Evolutionary conservation across 2,888 invertebrate species (phyloP).

Genomic region (Synanthedon formicaeformis): DNA sequence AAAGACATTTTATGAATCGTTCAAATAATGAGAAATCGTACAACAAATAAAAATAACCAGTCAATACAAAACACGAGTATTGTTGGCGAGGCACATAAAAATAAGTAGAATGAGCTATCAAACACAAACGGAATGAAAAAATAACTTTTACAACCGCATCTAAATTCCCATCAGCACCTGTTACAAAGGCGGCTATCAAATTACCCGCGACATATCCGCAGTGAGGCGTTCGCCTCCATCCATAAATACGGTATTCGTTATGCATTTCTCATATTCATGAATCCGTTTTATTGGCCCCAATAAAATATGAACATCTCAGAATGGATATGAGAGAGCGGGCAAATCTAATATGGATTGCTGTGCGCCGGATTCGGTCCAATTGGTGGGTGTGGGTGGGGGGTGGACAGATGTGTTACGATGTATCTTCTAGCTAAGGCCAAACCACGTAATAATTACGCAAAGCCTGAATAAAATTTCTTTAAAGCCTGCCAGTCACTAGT

Average conservation of each 20-base stretch:
- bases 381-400: constrained; percentile 32
- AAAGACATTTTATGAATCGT: no score
- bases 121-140: constrained; percentile 44
- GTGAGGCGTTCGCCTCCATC: constrained; percentile 54
- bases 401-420: constrained; percentile 28
- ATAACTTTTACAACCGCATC: constrained; percentile 52
- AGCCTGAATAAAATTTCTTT: no score
- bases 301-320: constrained; percentile 73
- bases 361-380: constrained; percentile 62
- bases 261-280: constrained; percentile 72
- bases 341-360: constrained; percentile 70
- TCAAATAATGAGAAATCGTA: no score
- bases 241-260: constrained; percentile 71
- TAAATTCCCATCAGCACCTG: constrained; percentile 68
- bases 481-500: no score
- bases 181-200: constrained; percentile 69
- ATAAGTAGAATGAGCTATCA: constrained; percentile 44
- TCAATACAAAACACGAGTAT: no score
- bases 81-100: constrained; percentile 16
- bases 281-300: constrained; percentile 72
- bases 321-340: constrained; percentile 69
- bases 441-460: no score
- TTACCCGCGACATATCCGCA: constrained; percentile 65
- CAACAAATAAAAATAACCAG: no score
- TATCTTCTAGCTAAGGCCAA: constrained; percentile 6